These are phyloP conservation scores for Periphyllus acericola DNA, from an alignment of 2,888 invertebrate species.

Conservation along the genomic window DNA sequence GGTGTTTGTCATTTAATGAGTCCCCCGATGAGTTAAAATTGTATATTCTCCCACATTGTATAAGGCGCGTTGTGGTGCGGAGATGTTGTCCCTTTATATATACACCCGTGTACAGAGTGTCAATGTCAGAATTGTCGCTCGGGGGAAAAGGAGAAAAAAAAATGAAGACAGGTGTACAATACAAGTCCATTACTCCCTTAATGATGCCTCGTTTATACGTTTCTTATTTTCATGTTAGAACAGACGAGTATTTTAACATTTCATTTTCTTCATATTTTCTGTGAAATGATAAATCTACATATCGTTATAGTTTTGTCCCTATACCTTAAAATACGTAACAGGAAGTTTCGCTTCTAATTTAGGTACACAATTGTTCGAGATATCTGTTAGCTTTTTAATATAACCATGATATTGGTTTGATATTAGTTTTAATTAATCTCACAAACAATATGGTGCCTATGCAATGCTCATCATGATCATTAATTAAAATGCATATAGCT, in stretches of 20 bases:
- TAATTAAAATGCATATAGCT: neutral
- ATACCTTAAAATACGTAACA: no score
- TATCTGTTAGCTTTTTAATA: neutral
- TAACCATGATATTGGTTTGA: neutral
- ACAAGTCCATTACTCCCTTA: constrained; percentile 28
- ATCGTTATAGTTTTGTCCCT: neutral
- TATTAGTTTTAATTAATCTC: neutral
- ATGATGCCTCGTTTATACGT: constrained; percentile 37
- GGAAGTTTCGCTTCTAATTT: neutral
- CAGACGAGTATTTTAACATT: constrained; percentile 14
- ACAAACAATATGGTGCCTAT: no score
- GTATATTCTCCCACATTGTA: constrained; percentile 29
- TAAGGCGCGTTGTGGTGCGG: constrained; percentile 12
- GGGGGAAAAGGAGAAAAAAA: constrained; percentile 3
- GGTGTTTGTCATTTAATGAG: constrained; percentile 52
- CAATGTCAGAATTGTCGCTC: constrained; percentile 30
- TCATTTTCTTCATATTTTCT: neutral
- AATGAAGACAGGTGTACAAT: constrained; percentile 52
- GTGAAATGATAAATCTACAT: neutral
- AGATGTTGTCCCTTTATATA: constrained; percentile 32
- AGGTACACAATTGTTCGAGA: neutral
- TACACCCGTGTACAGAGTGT: constrained; percentile 2
- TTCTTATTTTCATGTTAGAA: constrained; percentile 11
- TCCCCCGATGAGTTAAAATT: constrained; percentile 39
- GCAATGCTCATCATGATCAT: neutral